phyloP scores from a whole-genome alignment of 2,888 invertebrate genomes.

The Aplocera efformata region DNA sequence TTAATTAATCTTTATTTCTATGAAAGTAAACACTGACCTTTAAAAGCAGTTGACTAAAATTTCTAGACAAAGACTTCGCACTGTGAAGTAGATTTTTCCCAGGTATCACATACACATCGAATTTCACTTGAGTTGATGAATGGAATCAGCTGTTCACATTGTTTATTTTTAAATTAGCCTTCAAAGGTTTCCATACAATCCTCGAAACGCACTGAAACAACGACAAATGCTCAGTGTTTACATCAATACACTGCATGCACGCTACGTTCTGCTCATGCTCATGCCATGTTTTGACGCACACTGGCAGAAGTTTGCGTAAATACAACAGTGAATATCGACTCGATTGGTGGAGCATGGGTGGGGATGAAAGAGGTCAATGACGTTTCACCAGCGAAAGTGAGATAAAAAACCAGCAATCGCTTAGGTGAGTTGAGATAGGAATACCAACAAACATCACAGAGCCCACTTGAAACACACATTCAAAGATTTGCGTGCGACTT shows the following conservation, averaged over 20 bases:
- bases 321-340: constrained; percentile 52
- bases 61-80: constrained; percentile 26
- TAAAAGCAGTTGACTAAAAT: constrained; percentile 20
- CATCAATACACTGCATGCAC: constrained; percentile 57
- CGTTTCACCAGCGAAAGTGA: constrained; percentile 48
- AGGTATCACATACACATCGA: constrained; percentile 30
- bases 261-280: constrained; percentile 44
- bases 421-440: constrained; percentile 7
- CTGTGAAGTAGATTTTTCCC: constrained; percentile 31
- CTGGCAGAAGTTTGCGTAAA: constrained; percentile 33
- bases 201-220: constrained; percentile 70
- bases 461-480: too few relatives aligned
- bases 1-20: too few relatives aligned
- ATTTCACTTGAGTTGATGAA: constrained; percentile 33
- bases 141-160: constrained; percentile 65
- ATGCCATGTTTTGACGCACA: constrained; percentile 56
- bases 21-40: constrained; percentile 24
- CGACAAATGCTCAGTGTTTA: constrained; percentile 61
- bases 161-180: constrained; percentile 45
- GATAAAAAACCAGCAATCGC: constrained; percentile 52
- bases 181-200: constrained; percentile 50
- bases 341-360: constrained; percentile 49
- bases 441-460: constrained; percentile 2
- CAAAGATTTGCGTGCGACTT: too few relatives aligned
- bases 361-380: constrained; percentile 68